Evolutionary conservation across 2,113 vertebrate genomes (phyloP).

Genomic region (Rhodinocichla rosea): DNA sequence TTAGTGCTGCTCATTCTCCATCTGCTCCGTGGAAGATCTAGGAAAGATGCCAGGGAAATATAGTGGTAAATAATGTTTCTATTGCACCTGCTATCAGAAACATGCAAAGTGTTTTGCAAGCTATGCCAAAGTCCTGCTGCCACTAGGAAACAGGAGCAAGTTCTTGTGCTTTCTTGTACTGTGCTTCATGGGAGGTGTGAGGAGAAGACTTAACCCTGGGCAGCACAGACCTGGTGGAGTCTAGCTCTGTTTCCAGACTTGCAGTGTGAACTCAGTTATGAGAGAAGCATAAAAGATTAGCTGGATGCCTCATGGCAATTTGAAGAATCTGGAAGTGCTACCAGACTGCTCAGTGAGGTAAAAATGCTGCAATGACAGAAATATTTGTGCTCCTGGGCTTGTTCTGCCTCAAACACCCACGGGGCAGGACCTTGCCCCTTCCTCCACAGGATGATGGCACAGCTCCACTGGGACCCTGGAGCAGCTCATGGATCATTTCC

Average conservation of each 20-base stretch:
- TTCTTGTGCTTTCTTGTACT: neutral
- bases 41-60: slow-evolving; percentile 35
- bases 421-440: neutral
- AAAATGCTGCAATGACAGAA: neutral
- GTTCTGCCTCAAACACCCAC: neutral
- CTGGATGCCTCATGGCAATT: neutral
- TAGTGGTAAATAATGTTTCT: slow-evolving; percentile 33
- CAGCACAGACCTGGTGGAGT: neutral
- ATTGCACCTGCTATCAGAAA: slow-evolving; percentile 10
- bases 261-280: neutral
- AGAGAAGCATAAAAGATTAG: neutral
- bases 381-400: neutral
- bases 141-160: neutral
- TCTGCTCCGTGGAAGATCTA: slow-evolving; percentile 20
- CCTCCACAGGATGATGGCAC: rapidly evolving
- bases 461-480: neutral
- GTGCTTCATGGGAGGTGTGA: neutral
- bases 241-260: neutral
- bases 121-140: slow-evolving; percentile 1
- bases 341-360: neutral
- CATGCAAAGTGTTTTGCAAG: neutral
- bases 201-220: neutral
- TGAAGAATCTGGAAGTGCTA: neutral
- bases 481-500: neutral
- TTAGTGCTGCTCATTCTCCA: slow-evolving; percentile 22